Percentiles rank a stretch among this genome's conserved stretches.
These are phyloP conservation scores for Eurystomus gularis DNA, from an alignment of 2,113 vertebrate species.

Conservation along the genomic window DNA sequence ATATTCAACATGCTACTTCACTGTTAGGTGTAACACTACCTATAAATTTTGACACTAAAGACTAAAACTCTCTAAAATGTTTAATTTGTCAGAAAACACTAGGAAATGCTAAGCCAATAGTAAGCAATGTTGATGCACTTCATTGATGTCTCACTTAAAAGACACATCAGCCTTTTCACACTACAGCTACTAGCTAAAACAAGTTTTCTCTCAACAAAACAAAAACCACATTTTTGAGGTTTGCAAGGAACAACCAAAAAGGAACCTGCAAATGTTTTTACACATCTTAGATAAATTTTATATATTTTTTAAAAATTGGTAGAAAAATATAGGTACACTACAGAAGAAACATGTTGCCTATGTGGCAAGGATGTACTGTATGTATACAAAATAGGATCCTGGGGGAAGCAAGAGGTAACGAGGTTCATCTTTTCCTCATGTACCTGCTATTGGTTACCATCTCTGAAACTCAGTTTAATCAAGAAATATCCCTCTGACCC, in stretches of 20 bases:
- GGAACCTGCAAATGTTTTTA: background rate
- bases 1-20: background rate
- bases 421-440: background rate
- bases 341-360: background rate
- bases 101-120: background rate
- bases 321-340: background rate
- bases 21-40: background rate
- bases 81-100: background rate
- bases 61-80: background rate
- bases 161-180: background rate
- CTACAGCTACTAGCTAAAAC: background rate
- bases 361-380: background rate
- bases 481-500: background rate
- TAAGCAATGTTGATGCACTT: background rate
- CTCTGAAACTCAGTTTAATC: background rate
- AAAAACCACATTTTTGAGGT: background rate
- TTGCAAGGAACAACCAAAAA: background rate
- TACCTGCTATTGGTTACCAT: background rate
- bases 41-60: background rate
- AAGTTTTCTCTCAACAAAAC: background rate
- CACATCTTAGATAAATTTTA: background rate
- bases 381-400: background rate
- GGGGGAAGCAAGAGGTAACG: background rate
- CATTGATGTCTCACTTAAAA: background rate
- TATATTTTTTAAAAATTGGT: background rate